These are phyloP conservation scores for Agapornis canus DNA, from an alignment of 2,797 vertebrate species.

Conservation along the genomic window DNA sequence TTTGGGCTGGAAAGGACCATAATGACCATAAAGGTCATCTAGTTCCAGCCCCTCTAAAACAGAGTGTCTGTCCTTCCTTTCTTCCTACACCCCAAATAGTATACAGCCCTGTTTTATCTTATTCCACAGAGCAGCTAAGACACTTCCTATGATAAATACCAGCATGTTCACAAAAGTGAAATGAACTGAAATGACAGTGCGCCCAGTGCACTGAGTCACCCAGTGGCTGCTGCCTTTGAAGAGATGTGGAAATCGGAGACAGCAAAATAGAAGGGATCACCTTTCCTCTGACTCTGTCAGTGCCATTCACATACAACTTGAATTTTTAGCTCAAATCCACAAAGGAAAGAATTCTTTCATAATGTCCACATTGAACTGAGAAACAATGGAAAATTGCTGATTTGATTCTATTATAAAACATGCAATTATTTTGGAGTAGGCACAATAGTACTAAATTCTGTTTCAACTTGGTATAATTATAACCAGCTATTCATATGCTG, in stretches of 20 bases:
- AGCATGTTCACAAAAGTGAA: not conserved
- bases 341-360: not conserved
- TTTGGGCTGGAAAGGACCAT: not conserved
- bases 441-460: not conserved
- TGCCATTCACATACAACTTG: not conserved
- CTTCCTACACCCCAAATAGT: not conserved
- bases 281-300: not conserved
- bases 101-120: not conserved
- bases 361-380: not conserved
- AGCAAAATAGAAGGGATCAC: not conserved
- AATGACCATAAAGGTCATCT: not conserved
- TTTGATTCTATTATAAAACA: not conserved
- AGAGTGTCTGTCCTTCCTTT: not conserved
- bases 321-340: not conserved
- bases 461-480: conserved; percentile 21
- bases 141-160: not conserved
- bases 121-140: not conserved
- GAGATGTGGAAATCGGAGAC: not conserved
- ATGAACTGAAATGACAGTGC: not conserved
- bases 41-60: not conserved
- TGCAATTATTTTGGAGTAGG: not conserved
- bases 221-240: not conserved
- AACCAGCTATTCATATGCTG: not conserved
- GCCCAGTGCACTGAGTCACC: too few relatives aligned
- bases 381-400: conserved; percentile 21